phyloP scores from a whole-genome alignment of 1,140 invertebrate genomes.

The Drosophila pseudoobscura region DNA sequence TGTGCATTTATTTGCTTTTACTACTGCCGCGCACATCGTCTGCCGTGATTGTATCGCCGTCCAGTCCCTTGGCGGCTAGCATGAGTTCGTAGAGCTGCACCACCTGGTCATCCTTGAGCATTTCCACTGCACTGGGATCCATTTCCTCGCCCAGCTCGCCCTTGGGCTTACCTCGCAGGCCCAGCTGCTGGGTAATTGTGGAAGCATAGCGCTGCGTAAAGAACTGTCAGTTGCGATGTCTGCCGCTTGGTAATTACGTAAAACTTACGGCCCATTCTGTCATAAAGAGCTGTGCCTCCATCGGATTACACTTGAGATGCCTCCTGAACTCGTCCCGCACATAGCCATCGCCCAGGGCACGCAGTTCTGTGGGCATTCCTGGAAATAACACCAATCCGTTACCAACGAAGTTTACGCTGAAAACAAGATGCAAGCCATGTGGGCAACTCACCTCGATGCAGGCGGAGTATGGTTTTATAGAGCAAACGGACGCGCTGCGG shows the following conservation, averaged over 20 bases:
- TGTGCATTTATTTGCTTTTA: slow-evolving; percentile 49
- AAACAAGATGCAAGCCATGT: neutral
- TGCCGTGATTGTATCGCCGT: slow-evolving; percentile 60
- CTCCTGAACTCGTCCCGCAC: slow-evolving; percentile 94
- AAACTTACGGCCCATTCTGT: slow-evolving; percentile 94
- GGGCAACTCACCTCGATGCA: slow-evolving; percentile 87
- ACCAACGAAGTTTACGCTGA: neutral
- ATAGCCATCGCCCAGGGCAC: slow-evolving; percentile 92
- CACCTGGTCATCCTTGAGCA: slow-evolving; percentile 91
- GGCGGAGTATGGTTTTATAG: slow-evolving; percentile 94
- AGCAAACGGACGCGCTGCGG: slow-evolving; percentile 88
- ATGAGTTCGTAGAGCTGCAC: slow-evolving; percentile 93
- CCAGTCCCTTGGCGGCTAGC: slow-evolving; percentile 85
- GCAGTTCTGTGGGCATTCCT: slow-evolving; percentile 89
- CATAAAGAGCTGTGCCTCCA: slow-evolving; percentile 91
- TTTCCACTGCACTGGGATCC: slow-evolving; percentile 86
- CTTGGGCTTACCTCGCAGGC: slow-evolving; percentile 72
- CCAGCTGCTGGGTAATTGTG: slow-evolving; percentile 82
- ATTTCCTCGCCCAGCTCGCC: slow-evolving; percentile 84
- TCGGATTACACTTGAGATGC: slow-evolving; percentile 90
- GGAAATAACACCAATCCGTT: neutral
- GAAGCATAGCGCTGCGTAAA: slow-evolving; percentile 88
- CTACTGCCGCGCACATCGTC: slow-evolving; percentile 52
- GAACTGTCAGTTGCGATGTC: neutral
- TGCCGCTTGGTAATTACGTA: slow-evolving; percentile 34